Evolutionary conservation across 92 coral and sea anemone genomes (phyloP).

Genomic region (Isaurus tuberculatus): DNA sequence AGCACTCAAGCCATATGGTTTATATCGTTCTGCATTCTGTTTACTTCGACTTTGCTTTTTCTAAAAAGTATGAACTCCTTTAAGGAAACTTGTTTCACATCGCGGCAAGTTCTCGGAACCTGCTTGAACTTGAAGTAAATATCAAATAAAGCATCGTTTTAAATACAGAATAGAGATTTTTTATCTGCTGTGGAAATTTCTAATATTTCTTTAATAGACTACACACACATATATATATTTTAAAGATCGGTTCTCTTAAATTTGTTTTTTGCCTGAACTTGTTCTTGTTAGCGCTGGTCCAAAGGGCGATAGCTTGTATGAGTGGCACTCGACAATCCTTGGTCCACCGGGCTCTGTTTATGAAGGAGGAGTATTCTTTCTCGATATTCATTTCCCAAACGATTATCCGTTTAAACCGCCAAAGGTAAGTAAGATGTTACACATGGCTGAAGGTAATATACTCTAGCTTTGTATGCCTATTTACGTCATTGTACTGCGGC

Average conservation of each 20-base stretch:
- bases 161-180: neutral
- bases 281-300: conserved; percentile 87
- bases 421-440: conserved; percentile 69
- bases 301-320: conserved; percentile 89
- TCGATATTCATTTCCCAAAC: conserved; percentile 92
- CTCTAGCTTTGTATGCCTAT: neutral
- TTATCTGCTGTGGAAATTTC: neutral
- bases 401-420: conserved; percentile 99
- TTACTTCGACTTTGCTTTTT: neutral
- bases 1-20: neutral
- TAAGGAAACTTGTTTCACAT: neutral
- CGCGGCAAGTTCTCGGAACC: neutral
- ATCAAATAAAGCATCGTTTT: neutral
- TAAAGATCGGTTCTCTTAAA: neutral
- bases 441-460: neutral
- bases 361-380: conserved; percentile 94
- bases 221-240: neutral
- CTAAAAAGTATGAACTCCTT: neutral
- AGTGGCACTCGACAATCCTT: conserved; percentile 96
- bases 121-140: too few relatives aligned
- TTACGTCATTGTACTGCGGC: neutral
- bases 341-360: conserved; percentile 98
- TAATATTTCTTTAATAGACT: neutral
- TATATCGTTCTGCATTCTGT: neutral
- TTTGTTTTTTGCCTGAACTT: neutral